Percentiles rank a stretch among this genome's conserved stretches.
Evolutionary conservation across 53 echinoderm and acorn worm species (phyloP).

Genomic region (Echinarachnius parma): DNA sequence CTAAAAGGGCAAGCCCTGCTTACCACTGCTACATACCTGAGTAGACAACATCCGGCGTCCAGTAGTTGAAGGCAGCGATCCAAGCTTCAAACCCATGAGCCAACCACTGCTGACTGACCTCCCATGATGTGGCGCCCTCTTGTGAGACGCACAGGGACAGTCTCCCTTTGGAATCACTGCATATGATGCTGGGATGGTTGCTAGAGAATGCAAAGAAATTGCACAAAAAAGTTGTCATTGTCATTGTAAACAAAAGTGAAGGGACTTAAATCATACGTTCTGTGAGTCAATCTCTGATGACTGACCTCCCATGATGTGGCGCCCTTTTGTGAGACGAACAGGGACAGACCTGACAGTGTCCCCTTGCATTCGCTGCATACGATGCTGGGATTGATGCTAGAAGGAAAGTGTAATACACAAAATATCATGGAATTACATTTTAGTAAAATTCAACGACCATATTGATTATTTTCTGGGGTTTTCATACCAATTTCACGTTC

Average conservation of each 20-base stretch:
- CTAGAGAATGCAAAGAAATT: constrained; percentile 8
- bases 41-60: constrained; percentile 75
- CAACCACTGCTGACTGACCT: constrained; percentile 58
- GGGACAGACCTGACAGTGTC: constrained; percentile 47
- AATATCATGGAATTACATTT: no score
- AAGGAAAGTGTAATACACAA: no score
- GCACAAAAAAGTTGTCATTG: neutral
- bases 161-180: constrained; percentile 85
- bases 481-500: no score
- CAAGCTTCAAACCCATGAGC: constrained; percentile 96
- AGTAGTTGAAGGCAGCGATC: constrained; percentile 94
- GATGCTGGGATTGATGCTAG: constrained; percentile 43
- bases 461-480: no score
- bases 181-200: constrained; percentile 42
- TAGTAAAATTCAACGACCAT: no score
- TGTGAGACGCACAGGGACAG: constrained; percentile 56
- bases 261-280: no score
- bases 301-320: constrained; percentile 25
- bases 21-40: no score
- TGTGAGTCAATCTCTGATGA: constrained; percentile 76
- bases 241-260: neutral
- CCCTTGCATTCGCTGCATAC: constrained; percentile 88
- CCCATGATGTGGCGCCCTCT: constrained; percentile 31
- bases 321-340: constrained; percentile 49
- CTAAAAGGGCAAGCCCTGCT: no score